A percentile compares a stretch with the other conserved stretches of the same genome.
Evolutionary conservation across 1,140 invertebrate species (phyloP).

Genomic region (Drosophila sturtevanti): DNA sequence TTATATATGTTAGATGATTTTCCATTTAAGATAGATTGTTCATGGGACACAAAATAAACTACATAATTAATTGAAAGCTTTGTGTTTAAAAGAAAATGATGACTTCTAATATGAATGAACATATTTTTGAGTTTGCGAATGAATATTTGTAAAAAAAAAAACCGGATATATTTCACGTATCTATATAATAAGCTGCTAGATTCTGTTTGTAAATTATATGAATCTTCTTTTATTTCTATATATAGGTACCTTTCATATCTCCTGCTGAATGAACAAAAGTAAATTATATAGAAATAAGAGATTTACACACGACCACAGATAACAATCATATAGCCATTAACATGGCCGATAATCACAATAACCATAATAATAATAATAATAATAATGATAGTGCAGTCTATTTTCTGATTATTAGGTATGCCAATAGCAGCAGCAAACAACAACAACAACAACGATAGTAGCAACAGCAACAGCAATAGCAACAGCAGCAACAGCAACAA

Average conservation of each 20-base stretch:
- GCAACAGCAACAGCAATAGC: background rate
- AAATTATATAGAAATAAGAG: conserved; percentile 17
- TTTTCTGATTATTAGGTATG: conserved; percentile 6
- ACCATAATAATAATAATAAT: conserved; percentile 11
- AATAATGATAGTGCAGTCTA: background rate
- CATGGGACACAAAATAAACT: too few relatives aligned
- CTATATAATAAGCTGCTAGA: too few relatives aligned
- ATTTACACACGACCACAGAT: conserved; percentile 2
- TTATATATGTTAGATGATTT: too few relatives aligned
- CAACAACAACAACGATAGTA: background rate
- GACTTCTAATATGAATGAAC: too few relatives aligned
- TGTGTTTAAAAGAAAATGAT: too few relatives aligned
- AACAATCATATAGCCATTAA: background rate
- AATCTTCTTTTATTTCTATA: background rate
- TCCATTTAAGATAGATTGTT: too few relatives aligned
- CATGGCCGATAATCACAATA: background rate
- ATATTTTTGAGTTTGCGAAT: too few relatives aligned
- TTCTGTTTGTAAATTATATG: too few relatives aligned
- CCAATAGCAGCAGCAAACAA: background rate
- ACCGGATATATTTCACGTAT: too few relatives aligned
- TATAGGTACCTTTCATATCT: background rate
- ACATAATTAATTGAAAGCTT: too few relatives aligned
- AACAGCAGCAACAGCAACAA: background rate
- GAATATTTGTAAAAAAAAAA: too few relatives aligned
- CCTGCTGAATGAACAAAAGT: background rate